These are phyloP conservation scores for Mesorhabditis spiculigera DNA, from an alignment of 2,888 invertebrate genomes.

Conservation along the genomic window DNA sequence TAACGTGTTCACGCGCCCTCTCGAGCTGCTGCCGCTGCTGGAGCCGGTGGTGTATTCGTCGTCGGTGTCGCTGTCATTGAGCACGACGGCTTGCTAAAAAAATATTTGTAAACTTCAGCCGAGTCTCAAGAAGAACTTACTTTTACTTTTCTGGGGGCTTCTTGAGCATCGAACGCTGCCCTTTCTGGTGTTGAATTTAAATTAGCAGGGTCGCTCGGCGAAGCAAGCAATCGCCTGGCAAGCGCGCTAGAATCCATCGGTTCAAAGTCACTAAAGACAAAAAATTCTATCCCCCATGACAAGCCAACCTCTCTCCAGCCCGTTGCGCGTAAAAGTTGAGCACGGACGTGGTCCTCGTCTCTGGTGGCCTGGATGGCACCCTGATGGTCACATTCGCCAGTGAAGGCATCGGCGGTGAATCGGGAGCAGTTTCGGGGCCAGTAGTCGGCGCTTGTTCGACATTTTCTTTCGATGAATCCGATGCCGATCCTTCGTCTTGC, in stretches of 20 bases:
- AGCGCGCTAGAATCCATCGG: no score
- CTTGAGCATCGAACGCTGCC: slow-evolving; percentile 19
- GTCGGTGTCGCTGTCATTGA: background rate
- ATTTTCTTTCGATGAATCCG: slow-evolving; percentile 6
- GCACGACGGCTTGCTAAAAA: background rate
- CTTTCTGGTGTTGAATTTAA: slow-evolving; percentile 15
- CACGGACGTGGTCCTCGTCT: background rate
- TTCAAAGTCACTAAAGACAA: no score
- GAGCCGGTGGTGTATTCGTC: background rate
- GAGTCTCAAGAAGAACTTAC: background rate
- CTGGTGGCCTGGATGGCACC: background rate
- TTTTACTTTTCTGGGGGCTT: background rate
- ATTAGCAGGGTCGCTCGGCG: background rate
- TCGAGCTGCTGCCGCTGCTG: slow-evolving; percentile 1
- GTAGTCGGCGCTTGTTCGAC: background rate
- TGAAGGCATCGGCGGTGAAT: background rate
- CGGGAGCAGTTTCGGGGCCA: background rate
- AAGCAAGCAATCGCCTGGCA: background rate
- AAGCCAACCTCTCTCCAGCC: no score
- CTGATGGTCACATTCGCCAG: background rate
- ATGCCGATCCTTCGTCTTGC: background rate
- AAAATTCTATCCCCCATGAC: no score
- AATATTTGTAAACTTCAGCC: background rate
- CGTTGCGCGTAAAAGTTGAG: no score
- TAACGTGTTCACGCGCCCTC: background rate